Base-by-base conservation (phyloP, 2,113 vertebrate genomes). In the Pangasianodon gigas region DNA sequence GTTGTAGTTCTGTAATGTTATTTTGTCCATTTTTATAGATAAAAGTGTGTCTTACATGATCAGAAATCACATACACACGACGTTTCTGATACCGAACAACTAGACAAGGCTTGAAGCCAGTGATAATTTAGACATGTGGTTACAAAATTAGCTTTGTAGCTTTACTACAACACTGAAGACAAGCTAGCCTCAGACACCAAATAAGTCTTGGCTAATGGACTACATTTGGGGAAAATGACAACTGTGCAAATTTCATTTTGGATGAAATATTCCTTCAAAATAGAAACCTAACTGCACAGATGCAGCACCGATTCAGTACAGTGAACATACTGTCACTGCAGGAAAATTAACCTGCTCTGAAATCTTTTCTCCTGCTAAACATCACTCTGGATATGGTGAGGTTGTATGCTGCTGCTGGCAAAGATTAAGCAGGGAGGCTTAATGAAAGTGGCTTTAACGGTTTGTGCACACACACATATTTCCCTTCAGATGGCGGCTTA, bases 361-460 rank as follows among this genome's bases (percentile, higher is more conserved):
- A 62, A 79, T 79, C 32, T 62, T 29, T 44, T 60, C 37, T 77
- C 52, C 41, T n/a, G 69, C 60, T 79, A 60, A 58, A 16, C 4
- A 81, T 81, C 6, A 19, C 14, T 32, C 8, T 56, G 80, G 14
- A 82, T 32, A 54, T 54, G 26, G 10, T 24, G 3, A 41, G 1
- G n/a, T 26, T 77, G 75, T 52, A 19, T 48, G n/a, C 16, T 51
- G 54, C 26, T 32, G 21, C 51, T 79, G 74, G 62, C 87, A 52
- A 21, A 41, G 77, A 81, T 88, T 37, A 81, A 88, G 60, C 48
- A 80, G 29, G 18, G n/a, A 26, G 60, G 19, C 60, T 69, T 85
- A 85, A 88, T 80, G 29, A 88, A 82, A 84, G 65, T 88, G 65
- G 29, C 52, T 60, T 3, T 21, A 37, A 41, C 14, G 24, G 21